Evolutionary conservation across 2,797 vertebrate genomes (phyloP).

Genomic region (Cossypha heuglini): DNA sequence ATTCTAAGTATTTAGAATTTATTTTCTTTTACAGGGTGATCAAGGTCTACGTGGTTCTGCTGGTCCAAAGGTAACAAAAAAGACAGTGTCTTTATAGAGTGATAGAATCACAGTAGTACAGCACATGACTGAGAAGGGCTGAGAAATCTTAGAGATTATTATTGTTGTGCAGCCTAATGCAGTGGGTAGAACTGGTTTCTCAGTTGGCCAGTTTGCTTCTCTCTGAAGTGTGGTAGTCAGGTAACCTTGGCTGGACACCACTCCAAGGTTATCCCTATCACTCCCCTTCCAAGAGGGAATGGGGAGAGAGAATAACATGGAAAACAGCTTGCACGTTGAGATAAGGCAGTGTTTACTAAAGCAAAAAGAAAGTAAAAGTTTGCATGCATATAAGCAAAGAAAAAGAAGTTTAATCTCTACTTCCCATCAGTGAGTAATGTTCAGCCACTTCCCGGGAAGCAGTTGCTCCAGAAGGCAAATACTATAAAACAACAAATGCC

Average conservation of each 20-base stretch:
- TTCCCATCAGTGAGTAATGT: neutral
- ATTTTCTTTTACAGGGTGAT: conserved; percentile 81
- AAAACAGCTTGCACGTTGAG: neutral
- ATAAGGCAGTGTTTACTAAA: neutral
- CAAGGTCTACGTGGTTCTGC: conserved; percentile 77
- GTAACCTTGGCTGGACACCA: accelerated
- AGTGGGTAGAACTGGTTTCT: neutral
- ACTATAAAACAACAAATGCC: neutral
- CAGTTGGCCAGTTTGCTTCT: neutral
- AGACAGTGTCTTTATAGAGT: neutral
- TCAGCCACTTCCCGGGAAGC: accelerated
- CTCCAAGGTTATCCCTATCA: neutral
- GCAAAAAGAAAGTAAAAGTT: neutral
- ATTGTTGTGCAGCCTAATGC: neutral
- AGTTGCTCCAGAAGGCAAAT: neutral
- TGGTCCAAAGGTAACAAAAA: conserved; percentile 85
- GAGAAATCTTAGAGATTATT: neutral
- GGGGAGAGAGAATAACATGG: neutral
- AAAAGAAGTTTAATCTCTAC: neutral
- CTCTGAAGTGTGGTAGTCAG: accelerated
- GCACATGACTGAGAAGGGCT: neutral
- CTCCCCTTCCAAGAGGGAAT: accelerated
- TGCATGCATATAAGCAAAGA: neutral
- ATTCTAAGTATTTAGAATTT: neutral
- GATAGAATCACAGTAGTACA: neutral